Percentiles rank a stretch among this genome's conserved stretches.
Conservation (phyloP, 2,113 vertebrate genomes). For the Mus spicilegus region DNA sequence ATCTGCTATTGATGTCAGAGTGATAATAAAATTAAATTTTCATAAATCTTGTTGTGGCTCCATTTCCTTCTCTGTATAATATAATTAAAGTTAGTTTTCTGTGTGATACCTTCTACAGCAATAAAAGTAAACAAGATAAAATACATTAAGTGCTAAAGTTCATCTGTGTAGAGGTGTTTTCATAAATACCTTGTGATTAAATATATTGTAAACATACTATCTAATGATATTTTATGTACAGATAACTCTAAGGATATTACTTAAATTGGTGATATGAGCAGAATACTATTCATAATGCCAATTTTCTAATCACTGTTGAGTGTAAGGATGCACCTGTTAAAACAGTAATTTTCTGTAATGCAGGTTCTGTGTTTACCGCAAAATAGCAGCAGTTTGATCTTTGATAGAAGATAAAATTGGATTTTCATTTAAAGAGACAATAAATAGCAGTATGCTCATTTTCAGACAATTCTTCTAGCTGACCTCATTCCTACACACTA, state of each 20-base stretch:
- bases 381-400: constrained; percentile 69
- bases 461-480: not conserved
- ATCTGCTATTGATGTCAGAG: not conserved
- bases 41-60: not conserved
- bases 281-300: constrained; percentile 36
- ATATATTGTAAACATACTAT: not conserved
- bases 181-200: constrained; percentile 55
- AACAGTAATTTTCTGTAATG: constrained; percentile 63
- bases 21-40: constrained; percentile 9
- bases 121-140: constrained; percentile 48
- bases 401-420: constrained; percentile 64
- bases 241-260: constrained; percentile 24
- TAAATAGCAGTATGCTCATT: constrained; percentile 47
- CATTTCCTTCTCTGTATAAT: not conserved
- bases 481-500: constrained; percentile 22
- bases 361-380: constrained; percentile 63
- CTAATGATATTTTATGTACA: constrained; percentile 43
- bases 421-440: constrained; percentile 64
- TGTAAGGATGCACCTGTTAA: constrained; percentile 68
- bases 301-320: constrained; percentile 54
- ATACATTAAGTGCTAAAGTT: constrained; percentile 50
- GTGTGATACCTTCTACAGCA: not conserved
- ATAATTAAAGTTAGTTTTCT: constrained; percentile 37
- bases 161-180: constrained; percentile 40
- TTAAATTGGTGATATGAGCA: constrained; percentile 32